A percentile compares a stretch with the other conserved stretches of the same genome.
These are phyloP conservation scores for Caenorhabditis tropicalis DNA, from an alignment of 1,140 invertebrate genomes.

Conservation along the genomic window DNA sequence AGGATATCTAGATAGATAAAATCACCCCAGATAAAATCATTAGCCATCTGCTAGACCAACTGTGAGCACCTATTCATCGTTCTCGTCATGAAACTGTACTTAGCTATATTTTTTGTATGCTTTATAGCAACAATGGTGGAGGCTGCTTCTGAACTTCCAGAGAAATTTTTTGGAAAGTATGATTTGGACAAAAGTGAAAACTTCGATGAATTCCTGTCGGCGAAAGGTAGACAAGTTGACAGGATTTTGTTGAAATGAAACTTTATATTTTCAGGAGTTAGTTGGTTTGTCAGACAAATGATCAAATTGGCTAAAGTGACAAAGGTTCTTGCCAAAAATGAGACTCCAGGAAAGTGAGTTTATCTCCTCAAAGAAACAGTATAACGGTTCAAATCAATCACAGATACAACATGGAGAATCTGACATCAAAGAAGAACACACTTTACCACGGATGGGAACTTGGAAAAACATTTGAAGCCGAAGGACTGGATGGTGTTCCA, in stretches of 20 bases:
- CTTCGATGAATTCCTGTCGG: slow-evolving; percentile 58
- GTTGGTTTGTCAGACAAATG: slow-evolving; percentile 69
- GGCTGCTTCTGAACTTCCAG: slow-evolving; percentile 53
- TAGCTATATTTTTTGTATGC: background rate
- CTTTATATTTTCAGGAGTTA: slow-evolving; percentile 46
- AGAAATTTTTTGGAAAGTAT: slow-evolving; percentile 67
- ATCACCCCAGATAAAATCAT: slow-evolving; percentile 1
- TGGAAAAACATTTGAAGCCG: slow-evolving; percentile 61
- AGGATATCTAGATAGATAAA: background rate
- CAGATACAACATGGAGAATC: slow-evolving; percentile 62
- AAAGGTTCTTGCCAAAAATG: slow-evolving; percentile 61
- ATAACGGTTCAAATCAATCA: background rate
- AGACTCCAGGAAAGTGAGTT: slow-evolving; percentile 38
- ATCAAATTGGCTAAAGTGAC: slow-evolving; percentile 67
- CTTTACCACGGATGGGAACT: slow-evolving; percentile 60
- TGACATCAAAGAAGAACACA: slow-evolving; percentile 60
- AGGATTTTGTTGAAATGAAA: no score
- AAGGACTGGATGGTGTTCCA: slow-evolving; percentile 63
- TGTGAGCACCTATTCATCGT: background rate
- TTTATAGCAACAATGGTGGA: slow-evolving; percentile 73
- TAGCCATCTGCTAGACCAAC: background rate
- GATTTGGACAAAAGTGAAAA: slow-evolving; percentile 66
- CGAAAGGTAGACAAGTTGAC: no score
- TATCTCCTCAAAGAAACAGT: background rate
- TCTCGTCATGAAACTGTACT: background rate